These are phyloP conservation scores for Pedetes capensis DNA, from an alignment of 2,113 vertebrate genomes.

Conservation along the genomic window DNA sequence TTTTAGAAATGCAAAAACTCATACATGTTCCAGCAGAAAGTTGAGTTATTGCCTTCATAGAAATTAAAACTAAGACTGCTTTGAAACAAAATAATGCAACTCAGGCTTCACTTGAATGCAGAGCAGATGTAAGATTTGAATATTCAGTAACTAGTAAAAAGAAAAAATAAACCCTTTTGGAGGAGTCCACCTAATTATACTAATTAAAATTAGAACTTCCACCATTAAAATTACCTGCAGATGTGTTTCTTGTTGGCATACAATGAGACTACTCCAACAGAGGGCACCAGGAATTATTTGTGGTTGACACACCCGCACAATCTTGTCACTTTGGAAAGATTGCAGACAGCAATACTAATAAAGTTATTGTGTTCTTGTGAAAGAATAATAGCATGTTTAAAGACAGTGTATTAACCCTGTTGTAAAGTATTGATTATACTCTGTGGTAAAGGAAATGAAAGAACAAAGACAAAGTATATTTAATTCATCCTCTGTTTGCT, in stretches of 20 bases:
- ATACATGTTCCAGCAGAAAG: background rate
- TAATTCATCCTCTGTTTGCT: constrained; percentile 84
- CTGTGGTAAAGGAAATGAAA: constrained; percentile 85
- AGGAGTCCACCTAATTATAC: constrained; percentile 85
- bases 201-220: constrained; percentile 85
- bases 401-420: constrained; percentile 87
- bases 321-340: constrained; percentile 81
- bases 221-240: constrained; percentile 79
- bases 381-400: constrained; percentile 88
- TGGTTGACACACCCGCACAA: constrained; percentile 79
- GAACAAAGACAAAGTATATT: constrained; percentile 83
- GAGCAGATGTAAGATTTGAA: constrained; percentile 76
- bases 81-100: background rate
- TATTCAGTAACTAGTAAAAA: constrained; percentile 75
- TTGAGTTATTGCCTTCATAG: constrained; percentile 50
- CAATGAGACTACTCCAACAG: constrained; percentile 78
- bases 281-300: constrained; percentile 81
- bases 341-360: constrained; percentile 87
- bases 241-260: constrained; percentile 76
- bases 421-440: constrained; percentile 87
- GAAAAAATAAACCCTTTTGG: constrained; percentile 69
- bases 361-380: constrained; percentile 86
- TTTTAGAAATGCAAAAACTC: constrained; percentile 31
- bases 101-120: constrained; percentile 52
- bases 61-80: constrained; percentile 46